Evolutionary conservation across 2,797 vertebrate genomes (phyloP), one percentile per base, ranked within the genome.

Genomic region (Coreius guichenoti): DNA sequence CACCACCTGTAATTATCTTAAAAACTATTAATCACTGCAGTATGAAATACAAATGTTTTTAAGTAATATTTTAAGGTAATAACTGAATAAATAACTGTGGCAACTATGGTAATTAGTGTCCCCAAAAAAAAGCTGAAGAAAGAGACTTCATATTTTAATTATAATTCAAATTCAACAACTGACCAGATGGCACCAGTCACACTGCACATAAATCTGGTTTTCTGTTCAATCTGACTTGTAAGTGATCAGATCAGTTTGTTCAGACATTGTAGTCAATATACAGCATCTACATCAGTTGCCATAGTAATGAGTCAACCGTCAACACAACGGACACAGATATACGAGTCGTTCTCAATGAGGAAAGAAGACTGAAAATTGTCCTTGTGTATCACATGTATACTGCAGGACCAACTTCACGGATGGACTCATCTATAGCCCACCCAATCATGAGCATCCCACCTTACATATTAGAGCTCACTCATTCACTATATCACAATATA

Each of bases 231-330:
- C 16, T 12, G 3, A 54, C 19, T 58, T 56, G 31, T 14, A 45
- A 19, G 33, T 61, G 36, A 61, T 61, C 36, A 61, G 54, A 63
- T 63, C 36, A 61, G 36, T 76, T 76, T n/a, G 21, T 12, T 77
- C 51, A 39, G 14, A 78, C 39, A 78, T 1, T 68, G 33, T 12
- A 43, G 33, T 45, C 14, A 43, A 26, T 61, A 3, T 43, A 63
- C 56, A 2, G 36, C 33, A 61, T 61, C 36, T 61, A 61, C 16
- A 78, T 45, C 76, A 21, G 76, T 63, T 78, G 54, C 76, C 56
- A 78, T 78, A 78, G 56, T 45, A 43, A 78, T 45, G 36, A 63
- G 56, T 61, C 36, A 77, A 78, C 23, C 2, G 0, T 26, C 58
- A 78, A n/a, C 75, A 61, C 75, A 29, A 43, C 1, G 16, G 39